phyloP scores from a whole-genome alignment of 2,888 invertebrate genomes.

The Orgyia antiqua region DNA sequence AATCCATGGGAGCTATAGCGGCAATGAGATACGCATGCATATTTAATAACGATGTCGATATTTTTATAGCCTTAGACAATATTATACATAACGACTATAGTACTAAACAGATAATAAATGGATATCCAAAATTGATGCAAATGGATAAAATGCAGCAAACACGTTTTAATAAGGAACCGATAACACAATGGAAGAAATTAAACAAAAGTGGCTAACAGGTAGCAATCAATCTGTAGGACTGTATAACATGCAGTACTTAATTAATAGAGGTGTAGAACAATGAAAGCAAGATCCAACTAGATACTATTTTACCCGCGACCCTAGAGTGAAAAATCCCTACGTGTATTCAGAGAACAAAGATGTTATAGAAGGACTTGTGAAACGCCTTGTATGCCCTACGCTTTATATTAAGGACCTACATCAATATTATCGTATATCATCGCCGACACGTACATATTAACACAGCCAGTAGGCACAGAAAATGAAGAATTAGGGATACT shows the following conservation, averaged over 20 bases:
- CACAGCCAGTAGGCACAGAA: too few relatives aligned
- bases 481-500: too few relatives aligned
- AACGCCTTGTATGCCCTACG: constrained; percentile 79
- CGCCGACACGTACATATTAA: too few relatives aligned
- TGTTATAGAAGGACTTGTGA: constrained; percentile 74
- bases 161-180: constrained; percentile 69
- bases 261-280: constrained; percentile 75
- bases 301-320: constrained; percentile 81
- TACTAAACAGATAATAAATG: constrained; percentile 49
- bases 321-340: constrained; percentile 76
- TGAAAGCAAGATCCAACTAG: constrained; percentile 76
- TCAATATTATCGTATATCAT: too few relatives aligned
- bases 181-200: constrained; percentile 82
- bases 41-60: constrained; percentile 79
- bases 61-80: constrained; percentile 77
- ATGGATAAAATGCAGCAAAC: constrained; percentile 56
- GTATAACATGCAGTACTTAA: constrained; percentile 73
- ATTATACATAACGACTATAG: constrained; percentile 58
- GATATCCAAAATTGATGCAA: constrained; percentile 55
- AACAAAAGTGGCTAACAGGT: constrained; percentile 74
- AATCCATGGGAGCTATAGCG: constrained; percentile 83
- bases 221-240: constrained; percentile 75
- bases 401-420: constrained; percentile 81
- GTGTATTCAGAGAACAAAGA: constrained; percentile 72
- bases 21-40: constrained; percentile 79